Conservation (phyloP, 1,140 invertebrate genomes). For the Geopemphigus sp. region DNA sequence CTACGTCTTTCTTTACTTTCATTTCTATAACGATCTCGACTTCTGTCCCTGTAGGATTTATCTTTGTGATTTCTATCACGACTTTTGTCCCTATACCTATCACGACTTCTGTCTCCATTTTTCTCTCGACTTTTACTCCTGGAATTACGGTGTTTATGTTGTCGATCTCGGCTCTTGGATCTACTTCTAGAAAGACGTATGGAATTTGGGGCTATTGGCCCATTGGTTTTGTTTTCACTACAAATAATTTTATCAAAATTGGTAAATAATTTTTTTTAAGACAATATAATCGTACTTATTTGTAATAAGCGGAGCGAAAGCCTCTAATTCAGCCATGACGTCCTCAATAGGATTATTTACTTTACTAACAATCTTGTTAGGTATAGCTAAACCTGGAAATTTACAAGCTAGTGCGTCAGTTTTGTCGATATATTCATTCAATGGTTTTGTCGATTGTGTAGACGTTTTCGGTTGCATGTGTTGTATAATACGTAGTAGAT, state of each 20-base stretch:
- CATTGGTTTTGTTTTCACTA: not conserved
- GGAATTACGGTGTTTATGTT: conserved; percentile 53
- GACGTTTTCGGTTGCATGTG: conserved; percentile 77
- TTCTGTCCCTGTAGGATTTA: conserved; percentile 54
- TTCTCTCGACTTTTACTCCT: conserved; percentile 53
- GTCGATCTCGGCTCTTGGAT: conserved; percentile 52
- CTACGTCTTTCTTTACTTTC: conserved; percentile 51
- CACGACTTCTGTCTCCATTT: conserved; percentile 54
- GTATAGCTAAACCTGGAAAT: conserved; percentile 87
- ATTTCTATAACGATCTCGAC: conserved; percentile 53
- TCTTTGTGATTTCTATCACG: conserved; percentile 51
- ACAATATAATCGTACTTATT: not conserved
- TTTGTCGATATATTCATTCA: conserved; percentile 53
- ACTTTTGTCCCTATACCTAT: conserved; percentile 52
- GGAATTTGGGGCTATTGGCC: conserved; percentile 52
- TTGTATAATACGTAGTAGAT: conserved; percentile 88
- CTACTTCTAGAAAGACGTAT: conserved; percentile 55
- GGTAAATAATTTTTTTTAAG: not conserved
- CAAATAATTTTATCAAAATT: conserved; percentile 17
- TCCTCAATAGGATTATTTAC: conserved; percentile 68
- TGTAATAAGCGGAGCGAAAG: conserved; percentile 66
- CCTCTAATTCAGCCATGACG: conserved; percentile 87
- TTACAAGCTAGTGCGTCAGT: conserved; percentile 63
- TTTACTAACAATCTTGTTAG: conserved; percentile 67
- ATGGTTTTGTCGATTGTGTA: conserved; percentile 52